Evolutionary conservation across 2,113 vertebrate species (phyloP), one percentile per base, ranked within the genome.

Genomic region (Sebastes schlegelii): DNA sequence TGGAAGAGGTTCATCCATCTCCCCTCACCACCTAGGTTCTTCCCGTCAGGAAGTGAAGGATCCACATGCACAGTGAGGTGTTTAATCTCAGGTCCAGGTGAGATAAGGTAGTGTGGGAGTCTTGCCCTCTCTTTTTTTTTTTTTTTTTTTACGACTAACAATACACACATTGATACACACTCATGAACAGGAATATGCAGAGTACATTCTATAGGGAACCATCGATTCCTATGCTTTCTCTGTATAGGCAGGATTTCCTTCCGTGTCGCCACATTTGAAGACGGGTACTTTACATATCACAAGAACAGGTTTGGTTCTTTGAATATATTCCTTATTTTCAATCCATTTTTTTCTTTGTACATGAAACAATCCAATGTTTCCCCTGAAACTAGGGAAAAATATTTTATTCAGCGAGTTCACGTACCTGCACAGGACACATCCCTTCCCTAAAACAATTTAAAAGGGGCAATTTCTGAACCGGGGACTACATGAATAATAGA

Each of bases 401-500:
- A 81, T 89, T 92, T 91, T 90, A 89, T 91, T 91, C 88, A 95
- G 75, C 40, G 9, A 74, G 75, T 83, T 82, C 77, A 60, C 77
- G 26, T 80, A 82, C 85, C 71, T 87, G 75, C 54, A n/a, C 62
- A 61, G 76, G 83, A 86, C 68, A 82, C 55, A 46, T 89, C 46
- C 23, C 61, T 69, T 78, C 85, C 79, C 45, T 81, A 85, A 94
- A 93, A 93, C 82, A 84, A 90, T 91, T 80, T 86, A 87, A 93
- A 91, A 64, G 74, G 75, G 77, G 74, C 71, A 83, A 86, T 85
- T 90, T 90, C 80, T 86, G 82, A 89, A 91, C 60, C 46, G 49
- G 70, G 72, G 61, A 58, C 62, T 26, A 65, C 76, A 91, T 95
- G 84, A 91, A 95, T 94, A 92, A 93, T 92, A 91, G 85, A 93